A percentile compares a stretch with the other conserved stretches of the same genome.
These are phyloP conservation scores for Cantharis lateralis DNA, from an alignment of 2,888 invertebrate species.

Conservation along the genomic window DNA sequence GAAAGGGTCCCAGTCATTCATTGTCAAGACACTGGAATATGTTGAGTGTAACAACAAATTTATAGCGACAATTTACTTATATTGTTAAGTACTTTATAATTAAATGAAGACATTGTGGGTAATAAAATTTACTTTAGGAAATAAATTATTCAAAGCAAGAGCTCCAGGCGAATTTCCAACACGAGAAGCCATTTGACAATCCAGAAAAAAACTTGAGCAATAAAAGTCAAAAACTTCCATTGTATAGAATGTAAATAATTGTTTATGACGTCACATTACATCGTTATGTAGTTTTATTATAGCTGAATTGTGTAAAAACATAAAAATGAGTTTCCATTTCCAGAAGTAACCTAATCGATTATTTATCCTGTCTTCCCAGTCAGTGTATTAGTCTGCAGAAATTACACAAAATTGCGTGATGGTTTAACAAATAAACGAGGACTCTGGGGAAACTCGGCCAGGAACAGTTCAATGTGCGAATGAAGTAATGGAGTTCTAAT, in stretches of 20 bases:
- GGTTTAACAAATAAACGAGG: not conserved
- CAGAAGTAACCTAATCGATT: not conserved
- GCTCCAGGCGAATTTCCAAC: not conserved
- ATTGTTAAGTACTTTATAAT: not conserved
- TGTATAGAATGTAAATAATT: not conserved
- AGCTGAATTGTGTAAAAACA: not conserved
- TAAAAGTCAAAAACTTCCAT: not conserved
- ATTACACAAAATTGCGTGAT: not conserved
- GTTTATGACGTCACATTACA: not conserved
- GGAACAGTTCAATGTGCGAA: not conserved
- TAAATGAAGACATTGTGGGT: not conserved
- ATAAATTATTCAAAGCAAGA: not conserved
- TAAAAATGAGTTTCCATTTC: not conserved
- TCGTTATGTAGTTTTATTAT: not conserved
- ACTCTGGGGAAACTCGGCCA: not conserved
- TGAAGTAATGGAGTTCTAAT: not conserved
- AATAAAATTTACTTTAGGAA: not conserved
- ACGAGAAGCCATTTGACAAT: not conserved
- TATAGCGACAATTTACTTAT: not conserved
- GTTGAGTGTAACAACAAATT: not conserved
- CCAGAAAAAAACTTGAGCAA: not conserved
- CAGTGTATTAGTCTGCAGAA: not conserved
- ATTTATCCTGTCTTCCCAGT: not conserved
- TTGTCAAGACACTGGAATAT: too few species aligned
- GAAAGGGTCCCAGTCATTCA: too few species aligned